phyloP scores from a whole-genome alignment of 2,888 invertebrate species.

The Iphiclides podalirius region DNA sequence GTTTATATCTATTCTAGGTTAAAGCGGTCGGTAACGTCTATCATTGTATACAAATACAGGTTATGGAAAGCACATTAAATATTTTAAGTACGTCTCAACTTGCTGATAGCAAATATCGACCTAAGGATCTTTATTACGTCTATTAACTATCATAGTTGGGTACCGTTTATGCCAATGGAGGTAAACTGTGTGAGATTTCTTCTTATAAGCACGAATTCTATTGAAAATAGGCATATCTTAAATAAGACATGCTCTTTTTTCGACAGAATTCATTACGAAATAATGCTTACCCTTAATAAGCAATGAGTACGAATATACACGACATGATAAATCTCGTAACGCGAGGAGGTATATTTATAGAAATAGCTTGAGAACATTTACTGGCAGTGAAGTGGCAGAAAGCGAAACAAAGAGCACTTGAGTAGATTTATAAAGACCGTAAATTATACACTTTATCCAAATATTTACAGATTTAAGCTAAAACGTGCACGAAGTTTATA shows the following conservation, averaged over 20 bases:
- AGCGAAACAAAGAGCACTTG: conserved; percentile 9
- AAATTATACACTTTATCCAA: conserved; percentile 13
- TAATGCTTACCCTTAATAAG: too few species aligned
- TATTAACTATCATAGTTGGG: background rate
- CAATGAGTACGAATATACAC: too few species aligned
- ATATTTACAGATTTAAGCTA: conserved; percentile 5
- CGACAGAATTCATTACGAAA: too few species aligned
- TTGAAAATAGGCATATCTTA: background rate
- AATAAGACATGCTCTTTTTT: background rate
- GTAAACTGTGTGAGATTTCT: too few species aligned
- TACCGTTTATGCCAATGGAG: too few species aligned
- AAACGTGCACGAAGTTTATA: too few species aligned
- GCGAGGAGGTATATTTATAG: conserved; percentile 10
- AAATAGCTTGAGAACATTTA: conserved; percentile 6
- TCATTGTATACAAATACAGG: background rate
- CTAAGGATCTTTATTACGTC: background rate
- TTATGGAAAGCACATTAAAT: background rate
- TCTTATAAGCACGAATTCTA: too few species aligned
- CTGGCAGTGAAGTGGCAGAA: conserved; percentile 9
- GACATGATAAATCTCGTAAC: too few species aligned
- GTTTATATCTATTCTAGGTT: background rate
- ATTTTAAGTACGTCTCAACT: background rate
- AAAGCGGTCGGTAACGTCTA: background rate
- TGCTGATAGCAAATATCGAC: background rate
- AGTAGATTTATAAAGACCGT: conserved; percentile 16